Evolutionary conservation across 1,140 invertebrate genomes (phyloP), one percentile per base, ranked within the genome.

Genomic region (Dendrolimus punctatus): DNA sequence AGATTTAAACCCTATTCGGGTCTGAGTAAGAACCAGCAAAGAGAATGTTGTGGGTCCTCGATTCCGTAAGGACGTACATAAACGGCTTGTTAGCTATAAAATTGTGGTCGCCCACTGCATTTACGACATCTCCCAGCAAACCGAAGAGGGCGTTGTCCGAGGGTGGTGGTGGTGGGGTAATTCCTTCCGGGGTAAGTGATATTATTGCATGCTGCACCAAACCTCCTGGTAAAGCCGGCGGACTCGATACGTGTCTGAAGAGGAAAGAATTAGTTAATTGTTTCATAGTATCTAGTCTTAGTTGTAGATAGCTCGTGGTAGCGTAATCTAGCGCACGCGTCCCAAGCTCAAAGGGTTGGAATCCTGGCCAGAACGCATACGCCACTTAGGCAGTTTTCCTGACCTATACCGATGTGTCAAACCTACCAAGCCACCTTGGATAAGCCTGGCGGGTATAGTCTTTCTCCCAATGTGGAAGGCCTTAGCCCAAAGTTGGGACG

Each of bases 1-100:
- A n/a, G 6, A 45, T 45, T 45, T 5, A 8, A 45, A 5, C 23
- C n/a, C 8, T 5, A 40, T 49, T 40, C 8, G 49, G 40, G 4
- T 45, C 37, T 44, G 50, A 51, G 10, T 9, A 51, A 6, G 41
- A 41, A 4, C 50, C 50, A 6, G 41, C 43, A 6, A 51, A 51
- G 6, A 51, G 10, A 39, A 51, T 39, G 38, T 44, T 48, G 8
- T 43, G 23, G 0, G 58, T 52, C 8, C 50, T 49, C 10, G 46
- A 7, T 7, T 60, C 54, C 8, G 53, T 37, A n/a, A 57, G n/a
- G 5, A 8, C 44, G 8, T 49, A 53, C 5, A 53, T 9, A 37
- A 61, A 57, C 0, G 54, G 59, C 44, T 46, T 40, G 45, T 61
- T 46, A 6, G 51, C 55, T 6, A 51, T 57, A 9, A 61, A 61